Conservation (phyloP, 2,888 invertebrate genomes). For the Anarsia innoxiella region DNA sequence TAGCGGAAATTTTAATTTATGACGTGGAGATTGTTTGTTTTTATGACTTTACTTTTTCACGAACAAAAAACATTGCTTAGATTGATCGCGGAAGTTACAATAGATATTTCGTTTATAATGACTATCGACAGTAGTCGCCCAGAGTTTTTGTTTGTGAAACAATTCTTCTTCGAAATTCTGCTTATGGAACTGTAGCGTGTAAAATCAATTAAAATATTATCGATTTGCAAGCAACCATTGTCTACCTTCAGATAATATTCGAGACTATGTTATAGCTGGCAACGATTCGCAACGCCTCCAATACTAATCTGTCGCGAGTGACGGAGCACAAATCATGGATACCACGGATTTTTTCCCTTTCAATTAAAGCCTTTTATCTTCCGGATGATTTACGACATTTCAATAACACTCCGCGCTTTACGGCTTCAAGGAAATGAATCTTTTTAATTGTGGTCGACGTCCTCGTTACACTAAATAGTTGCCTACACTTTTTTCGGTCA, state of each 20-base stretch:
- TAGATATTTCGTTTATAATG: slow-evolving; percentile 28
- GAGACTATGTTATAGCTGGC: slow-evolving; percentile 50
- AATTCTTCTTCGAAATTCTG: too few species aligned
- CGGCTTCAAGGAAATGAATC: slow-evolving; percentile 26
- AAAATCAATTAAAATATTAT: too few species aligned
- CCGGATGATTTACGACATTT: slow-evolving; percentile 53
- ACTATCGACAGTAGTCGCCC: slow-evolving; percentile 16
- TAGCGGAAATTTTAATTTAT: slow-evolving; percentile 74
- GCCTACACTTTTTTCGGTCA: slow-evolving; percentile 30
- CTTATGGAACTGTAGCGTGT: too few species aligned
- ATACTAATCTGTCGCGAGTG: slow-evolving; percentile 62
- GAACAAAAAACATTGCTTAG: slow-evolving; percentile 48
- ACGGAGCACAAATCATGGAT: slow-evolving; percentile 49
- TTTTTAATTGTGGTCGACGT: slow-evolving; percentile 29
- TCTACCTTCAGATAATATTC: slow-evolving; percentile 54
- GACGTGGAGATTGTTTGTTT: slow-evolving; percentile 67
- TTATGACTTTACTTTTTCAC: slow-evolving; percentile 52
- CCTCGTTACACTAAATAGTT: slow-evolving; percentile 19
- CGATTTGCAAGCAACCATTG: too few species aligned
- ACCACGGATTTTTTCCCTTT: slow-evolving; percentile 56
- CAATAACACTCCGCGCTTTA: slow-evolving; percentile 30
- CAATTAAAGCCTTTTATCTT: slow-evolving; percentile 63
- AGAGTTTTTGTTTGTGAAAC: too few species aligned
- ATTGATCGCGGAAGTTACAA: slow-evolving; percentile 56
- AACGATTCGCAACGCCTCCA: slow-evolving; percentile 57